These are phyloP conservation scores for Yasuhikotakia modesta DNA, from an alignment of 2,797 vertebrate genomes.

Conservation along the genomic window DNA sequence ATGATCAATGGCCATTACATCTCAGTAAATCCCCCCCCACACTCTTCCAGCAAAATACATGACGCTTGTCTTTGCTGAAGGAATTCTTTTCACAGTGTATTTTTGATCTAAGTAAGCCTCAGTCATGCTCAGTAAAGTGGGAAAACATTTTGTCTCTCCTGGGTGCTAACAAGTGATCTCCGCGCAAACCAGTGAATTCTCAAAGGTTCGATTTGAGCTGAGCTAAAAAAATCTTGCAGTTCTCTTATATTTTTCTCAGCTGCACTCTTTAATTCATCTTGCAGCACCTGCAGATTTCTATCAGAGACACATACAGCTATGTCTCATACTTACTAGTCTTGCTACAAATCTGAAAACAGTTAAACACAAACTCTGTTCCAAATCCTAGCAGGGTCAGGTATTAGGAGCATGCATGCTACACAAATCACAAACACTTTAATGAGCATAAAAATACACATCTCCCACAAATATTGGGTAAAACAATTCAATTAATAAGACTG, in stretches of 20 bases:
- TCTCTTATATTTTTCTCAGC: neutral
- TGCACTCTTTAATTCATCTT: neutral
- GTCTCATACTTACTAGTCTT: neutral
- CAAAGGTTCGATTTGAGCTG: neutral
- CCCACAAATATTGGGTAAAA: no score
- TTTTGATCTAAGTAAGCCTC: conserved; percentile 5
- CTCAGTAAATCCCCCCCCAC: neutral
- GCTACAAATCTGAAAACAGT: neutral
- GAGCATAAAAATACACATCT: no score
- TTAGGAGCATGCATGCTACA: no score
- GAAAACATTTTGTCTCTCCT: conserved; percentile 12
- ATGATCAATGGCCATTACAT: neutral
- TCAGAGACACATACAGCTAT: neutral
- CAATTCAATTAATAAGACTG: neutral
- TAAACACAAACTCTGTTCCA: no score
- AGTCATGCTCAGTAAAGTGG: conserved; percentile 6
- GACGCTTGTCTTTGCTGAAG: neutral
- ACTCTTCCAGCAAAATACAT: neutral
- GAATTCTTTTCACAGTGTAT: neutral
- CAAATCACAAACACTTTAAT: no score
- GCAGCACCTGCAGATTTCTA: neutral
- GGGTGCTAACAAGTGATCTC: neutral
- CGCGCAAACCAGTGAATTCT: neutral
- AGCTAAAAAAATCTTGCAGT: neutral
- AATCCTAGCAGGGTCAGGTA: no score